Evolutionary conservation across 92 coral and sea anemone genomes (phyloP), one percentile per base, ranked within the genome.

Genomic region (Zoanthus sansibaricus): DNA sequence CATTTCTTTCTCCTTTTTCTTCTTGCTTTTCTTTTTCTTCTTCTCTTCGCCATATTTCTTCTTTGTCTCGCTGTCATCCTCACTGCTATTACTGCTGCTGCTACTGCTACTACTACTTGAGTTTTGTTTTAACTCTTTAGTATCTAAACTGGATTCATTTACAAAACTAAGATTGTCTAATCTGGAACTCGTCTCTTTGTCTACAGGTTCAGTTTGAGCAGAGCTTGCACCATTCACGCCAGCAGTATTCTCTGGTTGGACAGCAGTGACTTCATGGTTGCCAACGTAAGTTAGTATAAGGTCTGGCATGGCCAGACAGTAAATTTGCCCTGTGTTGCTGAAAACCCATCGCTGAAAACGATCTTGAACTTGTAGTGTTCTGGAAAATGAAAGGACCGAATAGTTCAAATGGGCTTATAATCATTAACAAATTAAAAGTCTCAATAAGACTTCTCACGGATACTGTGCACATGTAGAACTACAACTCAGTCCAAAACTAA

Each of bases 321-420:
- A 96, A 72, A 96, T 92, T 72, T 93, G 97, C 21, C 99, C 99
- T 18, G 99, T 84, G 11, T 95, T 87, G 68, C 97, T 96, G 86
- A 96, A 96, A 49, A 90, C 95, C 98, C 98, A 96, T 37, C 93
- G 96, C 77, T 94, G 98, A 71, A 68, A 82, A 17, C 82, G 86
- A 48, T 94, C 93, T 48, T 86, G 89, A 1, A 93, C 33, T 31
- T 69, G 74, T 16, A 30, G 77, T 8, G 74, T 30, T 69, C 74
- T 69, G 46, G 74, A 6, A 33, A 25, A 44, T 31, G 25, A 62
- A 20, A 5, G 69, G 55, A 11, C 55, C 42, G 42, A 37, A 37
- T 4, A 37, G 42, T 37, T 37, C 42, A 37, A 37, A 37, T 37
- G 42, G 0, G 4, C 3, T 37, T 37, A 37, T 2, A 37, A 2